Evolutionary conservation across 2,888 invertebrate genomes (phyloP), one percentile per base, ranked within the genome.

Genomic region (Chrysomela aeneicollis): DNA sequence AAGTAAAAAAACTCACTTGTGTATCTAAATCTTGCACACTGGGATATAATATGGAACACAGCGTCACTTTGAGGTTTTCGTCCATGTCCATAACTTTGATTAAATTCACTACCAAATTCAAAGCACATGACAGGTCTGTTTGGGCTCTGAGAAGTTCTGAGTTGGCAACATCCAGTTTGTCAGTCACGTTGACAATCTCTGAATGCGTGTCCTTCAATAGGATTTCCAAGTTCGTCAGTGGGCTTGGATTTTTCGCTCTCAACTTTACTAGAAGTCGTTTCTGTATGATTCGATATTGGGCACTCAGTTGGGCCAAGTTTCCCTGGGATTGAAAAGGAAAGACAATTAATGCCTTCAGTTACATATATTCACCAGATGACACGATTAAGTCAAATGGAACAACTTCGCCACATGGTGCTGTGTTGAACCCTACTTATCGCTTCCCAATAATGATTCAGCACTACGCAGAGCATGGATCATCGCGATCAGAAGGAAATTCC

Each of bases 261-360:
- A 92, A 91, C 77, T 92, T 90, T 1, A 91, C 88, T 66, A 95
- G 84, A 37, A 95, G 83, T 67, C 90, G 85, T 77, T 91, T 89
- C 81, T 95, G 92, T 35, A 95, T 87, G 62, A 91, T 84, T 51
- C 92, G 87, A 79, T 92, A 91, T 80, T 95, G 94, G 30, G 87
- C 86, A 70, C 91, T 89, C 49, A 89, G 83, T 60, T 87, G 82
- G 32, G 82, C 81, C 32, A 87, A 73, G 61, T 85, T 83, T 37
- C 85, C 83, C 86, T 87, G 70, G 61, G 80, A 80, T 22, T 37
- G 1, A 15, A 35, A n/a, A 42, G 21, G 15, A 15, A 10, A 12
- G 21, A 26, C 9, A 35, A n/a, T n/a, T n/a, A n/a, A n/a, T n/a
- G n/a, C n/a, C n/a, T n/a, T n/a, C n/a, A 55, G 49, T 6, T 54